Evolutionary conservation across 2,888 invertebrate genomes (phyloP), one percentile per base, ranked within the genome.

Genomic region (Pristionchus japonicus): DNA sequence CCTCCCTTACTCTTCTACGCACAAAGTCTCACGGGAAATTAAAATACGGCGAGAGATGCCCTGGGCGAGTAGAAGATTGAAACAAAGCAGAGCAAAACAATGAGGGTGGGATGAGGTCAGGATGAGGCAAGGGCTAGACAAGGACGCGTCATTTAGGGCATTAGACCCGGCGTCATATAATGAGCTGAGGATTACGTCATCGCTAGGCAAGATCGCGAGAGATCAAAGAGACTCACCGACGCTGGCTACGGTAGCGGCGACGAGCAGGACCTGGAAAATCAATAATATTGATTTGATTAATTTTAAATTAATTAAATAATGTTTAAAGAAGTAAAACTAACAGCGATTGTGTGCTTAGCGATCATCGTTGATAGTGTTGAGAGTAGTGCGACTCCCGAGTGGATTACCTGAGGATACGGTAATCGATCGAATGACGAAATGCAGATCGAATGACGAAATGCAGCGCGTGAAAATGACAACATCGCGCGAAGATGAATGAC

Each of bases 11-110:
- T 49, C n/a, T 31, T 17, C 47, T 52, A 83, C 52, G 49, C 80
- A 11, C 23, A 34, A 52, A 34, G 82, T 83, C 82, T 83, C 82
- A 83, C 82, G 82, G 82, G 82, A 83, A 83, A 83, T 83, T 83
- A 52, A 83, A 52, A 23, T 20, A 40, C 40, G 43, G n/a, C 57
- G 57, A 17, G 7, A 20, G 27, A n/a, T 77, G 77, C 43, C 77
- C 77, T 77, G 6, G n/a, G 43, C 43, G 13, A 43, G 77, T 13
- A 57, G 17, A 20, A 47, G 43, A 77, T 43, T 47, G 43, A 77
- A 77, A 77, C 77, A 77, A 77, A 77, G 31, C 31, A n/a, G 23
- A 23, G n/a, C 40, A 70, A 70, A 70, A 70, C 70, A 70, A 70
- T 34, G 70, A 20, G 37, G 70, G 37, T 34, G 70, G 34, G 34